These are phyloP conservation scores for Oasisia sp. DNA, from an alignment of 2,888 invertebrate genomes.

Conservation along the genomic window DNA sequence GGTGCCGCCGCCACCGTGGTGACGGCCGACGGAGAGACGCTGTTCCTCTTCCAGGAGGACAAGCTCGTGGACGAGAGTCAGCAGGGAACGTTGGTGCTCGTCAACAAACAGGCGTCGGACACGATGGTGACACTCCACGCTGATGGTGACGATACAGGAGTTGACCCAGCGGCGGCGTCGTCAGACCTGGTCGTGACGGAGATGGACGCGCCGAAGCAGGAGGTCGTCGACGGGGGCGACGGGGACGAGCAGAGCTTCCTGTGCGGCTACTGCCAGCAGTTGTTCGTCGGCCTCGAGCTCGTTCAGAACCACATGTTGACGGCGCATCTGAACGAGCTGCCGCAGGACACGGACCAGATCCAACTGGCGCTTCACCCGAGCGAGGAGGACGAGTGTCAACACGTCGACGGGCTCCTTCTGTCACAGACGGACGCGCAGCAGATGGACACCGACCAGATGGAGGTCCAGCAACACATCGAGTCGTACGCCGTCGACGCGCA, in stretches of 20 bases:
- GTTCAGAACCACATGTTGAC: conserved; percentile 31
- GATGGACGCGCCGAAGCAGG: not conserved
- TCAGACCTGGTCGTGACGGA: not conserved
- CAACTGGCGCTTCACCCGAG: conserved; percentile 25
- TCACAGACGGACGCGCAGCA: not conserved
- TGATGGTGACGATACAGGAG: not conserved
- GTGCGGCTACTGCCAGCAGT: conserved; percentile 32
- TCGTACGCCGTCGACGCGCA: not conserved
- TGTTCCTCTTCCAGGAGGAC: not conserved
- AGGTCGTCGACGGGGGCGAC: not conserved
- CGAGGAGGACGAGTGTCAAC: not conserved
- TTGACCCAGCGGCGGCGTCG: not conserved
- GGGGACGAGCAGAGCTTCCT: conserved; percentile 26
- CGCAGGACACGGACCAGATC: conserved; percentile 20
- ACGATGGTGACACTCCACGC: not conserved
- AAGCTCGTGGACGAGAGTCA: not conserved
- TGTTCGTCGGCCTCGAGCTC: conserved; percentile 27
- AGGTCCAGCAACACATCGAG: not conserved
- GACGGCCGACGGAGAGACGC: not conserved
- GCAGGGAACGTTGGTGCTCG: not conserved
- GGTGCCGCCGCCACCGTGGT: not conserved
- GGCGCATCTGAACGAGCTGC: conserved; percentile 23
- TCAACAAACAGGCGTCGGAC: not conserved
- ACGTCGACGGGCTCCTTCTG: not conserved
- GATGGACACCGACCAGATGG: not conserved